Evolutionary conservation across 2,113 vertebrate species (phyloP).

Genomic region (Oryzias woworae): DNA sequence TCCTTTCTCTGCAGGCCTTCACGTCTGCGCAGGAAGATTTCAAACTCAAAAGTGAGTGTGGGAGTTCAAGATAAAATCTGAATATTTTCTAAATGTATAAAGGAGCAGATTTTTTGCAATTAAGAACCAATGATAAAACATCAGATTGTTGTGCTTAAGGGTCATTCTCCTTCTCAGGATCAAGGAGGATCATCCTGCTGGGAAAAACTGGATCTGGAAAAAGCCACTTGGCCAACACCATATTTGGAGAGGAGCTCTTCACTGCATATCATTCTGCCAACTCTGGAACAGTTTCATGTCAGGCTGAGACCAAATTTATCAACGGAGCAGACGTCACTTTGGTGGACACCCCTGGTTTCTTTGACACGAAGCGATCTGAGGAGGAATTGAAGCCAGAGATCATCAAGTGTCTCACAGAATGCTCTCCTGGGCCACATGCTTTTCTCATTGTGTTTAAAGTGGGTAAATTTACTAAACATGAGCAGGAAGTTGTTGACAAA

Average conservation of each 20-base stretch:
- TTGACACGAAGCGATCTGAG: background rate
- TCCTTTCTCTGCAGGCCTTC: constrained; percentile 36
- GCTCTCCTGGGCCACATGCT: constrained; percentile 29
- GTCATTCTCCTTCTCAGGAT: no score
- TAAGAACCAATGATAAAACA: background rate
- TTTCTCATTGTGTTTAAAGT: constrained; percentile 46
- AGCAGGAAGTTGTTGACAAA: background rate
- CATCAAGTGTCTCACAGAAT: constrained; percentile 14
- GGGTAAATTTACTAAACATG: constrained; percentile 9
- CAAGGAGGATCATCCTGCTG: constrained; percentile 18
- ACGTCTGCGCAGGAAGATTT: constrained; percentile 11
- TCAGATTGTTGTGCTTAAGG: background rate
- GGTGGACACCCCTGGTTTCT: constrained; percentile 12
- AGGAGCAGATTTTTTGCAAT: background rate
- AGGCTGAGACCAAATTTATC: background rate
- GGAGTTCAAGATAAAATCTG: background rate
- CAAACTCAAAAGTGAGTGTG: background rate
- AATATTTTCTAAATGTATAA: background rate
- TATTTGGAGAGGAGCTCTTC: constrained; percentile 8
- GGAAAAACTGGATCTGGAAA: constrained; percentile 45
- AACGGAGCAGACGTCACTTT: accelerated
- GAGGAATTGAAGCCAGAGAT: constrained; percentile 15
- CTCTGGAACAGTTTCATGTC: background rate
- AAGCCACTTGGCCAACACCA: constrained; percentile 26
- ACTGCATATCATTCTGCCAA: background rate